These are phyloP conservation scores for Artemia sinica DNA, from an alignment of 2,888 invertebrate species.

Conservation along the genomic window DNA sequence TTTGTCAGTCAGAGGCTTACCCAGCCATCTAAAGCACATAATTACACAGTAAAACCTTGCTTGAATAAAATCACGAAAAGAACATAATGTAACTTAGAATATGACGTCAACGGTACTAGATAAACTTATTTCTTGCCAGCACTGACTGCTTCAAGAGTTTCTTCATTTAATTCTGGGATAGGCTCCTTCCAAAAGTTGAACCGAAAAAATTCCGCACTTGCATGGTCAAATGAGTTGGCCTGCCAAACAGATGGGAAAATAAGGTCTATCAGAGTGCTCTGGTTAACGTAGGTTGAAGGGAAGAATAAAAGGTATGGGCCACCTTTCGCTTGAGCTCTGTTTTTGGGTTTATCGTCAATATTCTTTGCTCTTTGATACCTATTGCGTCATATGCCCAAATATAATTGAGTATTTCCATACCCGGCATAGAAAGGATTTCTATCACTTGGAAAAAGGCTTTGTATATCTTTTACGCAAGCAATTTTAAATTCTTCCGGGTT, in stretches of 20 bases:
- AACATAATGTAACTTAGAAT: too few species aligned
- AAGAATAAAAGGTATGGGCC: constrained; percentile 87
- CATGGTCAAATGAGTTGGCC: constrained; percentile 36
- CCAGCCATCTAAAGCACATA: too few species aligned
- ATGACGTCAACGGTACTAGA: too few species aligned
- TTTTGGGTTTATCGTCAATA: constrained; percentile 92
- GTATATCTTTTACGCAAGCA: constrained; percentile 87
- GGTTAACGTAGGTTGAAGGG: constrained; percentile 61
- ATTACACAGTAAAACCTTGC: too few species aligned
- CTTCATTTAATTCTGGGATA: constrained; percentile 39
- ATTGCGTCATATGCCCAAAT: constrained; percentile 93
- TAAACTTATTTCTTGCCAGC: background rate
- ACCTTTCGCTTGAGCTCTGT: constrained; percentile 82
- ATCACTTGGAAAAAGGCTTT: constrained; percentile 69
- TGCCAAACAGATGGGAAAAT: constrained; percentile 53
- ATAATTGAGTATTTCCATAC: constrained; percentile 96
- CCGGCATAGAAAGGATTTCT: constrained; percentile 95
- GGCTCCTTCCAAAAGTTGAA: constrained; percentile 89
- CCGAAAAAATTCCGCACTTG: constrained; percentile 54
- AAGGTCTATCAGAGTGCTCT: constrained; percentile 86
- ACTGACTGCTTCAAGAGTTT: background rate
- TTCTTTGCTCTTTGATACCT: constrained; percentile 83
- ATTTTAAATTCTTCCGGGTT: constrained; percentile 99
- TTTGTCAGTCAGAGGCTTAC: too few species aligned
- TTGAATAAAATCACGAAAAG: too few species aligned